Conservation (phyloP, 2,888 invertebrate species). For the Cheilosia variabilis region DNA sequence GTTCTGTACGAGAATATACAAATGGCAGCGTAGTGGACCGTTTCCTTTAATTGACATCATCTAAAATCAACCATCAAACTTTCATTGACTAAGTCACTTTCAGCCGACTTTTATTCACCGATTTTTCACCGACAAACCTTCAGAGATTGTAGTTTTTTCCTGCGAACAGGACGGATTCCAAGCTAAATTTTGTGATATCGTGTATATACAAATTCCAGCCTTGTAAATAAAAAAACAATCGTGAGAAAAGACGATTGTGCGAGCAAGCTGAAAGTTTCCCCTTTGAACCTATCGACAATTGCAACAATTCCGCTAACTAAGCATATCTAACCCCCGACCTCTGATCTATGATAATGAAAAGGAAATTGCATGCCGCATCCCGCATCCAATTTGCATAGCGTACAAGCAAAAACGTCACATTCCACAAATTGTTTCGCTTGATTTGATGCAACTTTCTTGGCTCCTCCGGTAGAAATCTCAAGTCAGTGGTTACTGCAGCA, state of each 20-base stretch:
- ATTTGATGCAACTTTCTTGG: conserved; percentile 68
- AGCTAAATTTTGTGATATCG: too few relatives aligned
- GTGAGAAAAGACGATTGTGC: background rate
- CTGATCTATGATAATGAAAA: conserved; percentile 29
- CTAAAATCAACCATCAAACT: too few relatives aligned
- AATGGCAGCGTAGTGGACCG: too few relatives aligned
- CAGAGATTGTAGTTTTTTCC: too few relatives aligned
- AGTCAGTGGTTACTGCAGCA: background rate
- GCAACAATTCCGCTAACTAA: background rate
- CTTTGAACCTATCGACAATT: conserved; percentile 4
- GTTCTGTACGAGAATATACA: too few relatives aligned
- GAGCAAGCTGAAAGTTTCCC: conserved; percentile 19
- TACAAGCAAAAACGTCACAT: conserved; percentile 20
- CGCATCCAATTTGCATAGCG: conserved; percentile 33
- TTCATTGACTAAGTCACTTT: too few relatives aligned
- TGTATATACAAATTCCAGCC: too few relatives aligned
- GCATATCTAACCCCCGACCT: conserved; percentile 8
- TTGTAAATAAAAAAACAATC: background rate
- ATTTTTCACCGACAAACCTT: too few relatives aligned
- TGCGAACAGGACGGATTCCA: too few relatives aligned
- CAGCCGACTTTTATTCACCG: too few relatives aligned
- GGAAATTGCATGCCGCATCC: conserved; percentile 12
- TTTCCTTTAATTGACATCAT: too few relatives aligned
- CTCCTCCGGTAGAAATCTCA: conserved; percentile 23
- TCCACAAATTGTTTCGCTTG: conserved; percentile 63